Evolutionary conservation across 2,113 vertebrate species (phyloP).

Genomic region (Psittacus erithacus): DNA sequence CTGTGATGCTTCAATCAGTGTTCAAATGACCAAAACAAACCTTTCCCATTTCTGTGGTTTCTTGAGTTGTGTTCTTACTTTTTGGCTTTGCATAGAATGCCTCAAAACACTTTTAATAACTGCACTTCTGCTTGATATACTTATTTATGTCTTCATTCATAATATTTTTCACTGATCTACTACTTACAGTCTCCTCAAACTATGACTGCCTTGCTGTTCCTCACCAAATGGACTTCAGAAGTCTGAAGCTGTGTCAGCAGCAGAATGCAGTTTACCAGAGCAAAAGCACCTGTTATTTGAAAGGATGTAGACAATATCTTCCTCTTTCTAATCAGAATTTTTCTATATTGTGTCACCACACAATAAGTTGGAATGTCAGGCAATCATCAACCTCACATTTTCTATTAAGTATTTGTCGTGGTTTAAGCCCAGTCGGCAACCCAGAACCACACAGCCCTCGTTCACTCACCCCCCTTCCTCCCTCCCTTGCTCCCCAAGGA

Average conservation of each 20-base stretch:
- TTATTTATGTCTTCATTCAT: neutral
- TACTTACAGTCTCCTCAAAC: neutral
- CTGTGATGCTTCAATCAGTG: neutral
- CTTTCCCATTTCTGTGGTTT: neutral
- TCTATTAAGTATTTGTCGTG: neutral
- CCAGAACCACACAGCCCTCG: no score
- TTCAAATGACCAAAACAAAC: neutral
- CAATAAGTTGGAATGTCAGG: neutral
- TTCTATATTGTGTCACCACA: neutral
- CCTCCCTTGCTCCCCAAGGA: no score
- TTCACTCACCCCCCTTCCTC: no score
- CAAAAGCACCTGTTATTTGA: neutral
- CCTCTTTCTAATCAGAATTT: neutral
- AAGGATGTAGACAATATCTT: slow-evolving; percentile 13
- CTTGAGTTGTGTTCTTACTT: neutral
- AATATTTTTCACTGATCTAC: neutral
- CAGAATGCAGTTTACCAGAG: neutral
- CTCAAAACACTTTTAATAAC: neutral
- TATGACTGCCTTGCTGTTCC: neutral
- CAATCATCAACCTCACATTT: neutral
- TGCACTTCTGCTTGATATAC: neutral
- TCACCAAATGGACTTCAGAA: neutral
- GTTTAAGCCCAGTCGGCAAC: no score
- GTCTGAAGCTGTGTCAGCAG: slow-evolving; percentile 21
- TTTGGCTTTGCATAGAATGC: neutral